Conservation (phyloP, 2,797 vertebrate genomes). For the Buphagus erythrorhynchus region DNA sequence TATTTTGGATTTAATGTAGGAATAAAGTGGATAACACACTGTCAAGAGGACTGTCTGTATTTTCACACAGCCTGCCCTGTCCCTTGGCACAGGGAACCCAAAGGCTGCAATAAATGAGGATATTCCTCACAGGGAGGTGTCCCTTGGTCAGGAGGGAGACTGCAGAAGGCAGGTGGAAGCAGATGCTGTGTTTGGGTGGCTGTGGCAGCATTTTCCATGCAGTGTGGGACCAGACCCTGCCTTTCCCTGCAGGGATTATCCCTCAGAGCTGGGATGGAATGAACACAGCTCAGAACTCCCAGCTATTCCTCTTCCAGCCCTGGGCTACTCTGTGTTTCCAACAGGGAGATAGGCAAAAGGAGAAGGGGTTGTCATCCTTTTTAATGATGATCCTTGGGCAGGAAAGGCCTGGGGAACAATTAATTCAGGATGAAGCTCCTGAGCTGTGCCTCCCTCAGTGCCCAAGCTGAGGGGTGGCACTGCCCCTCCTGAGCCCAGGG, state of each 20-base stretch:
- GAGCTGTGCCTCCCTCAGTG: neutral
- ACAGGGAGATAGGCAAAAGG: neutral
- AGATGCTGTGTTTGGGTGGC: neutral
- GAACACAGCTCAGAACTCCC: neutral
- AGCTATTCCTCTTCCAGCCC: neutral
- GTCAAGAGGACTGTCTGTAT: neutral
- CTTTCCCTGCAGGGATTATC: neutral
- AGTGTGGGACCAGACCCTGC: neutral
- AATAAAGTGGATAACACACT: neutral
- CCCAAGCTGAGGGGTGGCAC: neutral
- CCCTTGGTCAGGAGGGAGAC: neutral
- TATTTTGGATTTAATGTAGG: neutral
- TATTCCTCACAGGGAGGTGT: neutral
- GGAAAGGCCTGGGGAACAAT: neutral
- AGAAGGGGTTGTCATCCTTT: neutral
- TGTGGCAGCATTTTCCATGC: neutral
- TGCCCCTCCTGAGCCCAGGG: neutral
- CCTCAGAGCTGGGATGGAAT: neutral
- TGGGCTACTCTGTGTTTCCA: neutral
- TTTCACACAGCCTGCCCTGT: neutral
- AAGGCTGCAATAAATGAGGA: neutral
- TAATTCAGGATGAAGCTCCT: neutral
- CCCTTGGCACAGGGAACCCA: neutral
- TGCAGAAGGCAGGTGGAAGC: neutral
- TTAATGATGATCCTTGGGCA: neutral